These are phyloP conservation scores for Camponotus vicinus DNA, from an alignment of 1,140 invertebrate genomes.

Conservation along the genomic window DNA sequence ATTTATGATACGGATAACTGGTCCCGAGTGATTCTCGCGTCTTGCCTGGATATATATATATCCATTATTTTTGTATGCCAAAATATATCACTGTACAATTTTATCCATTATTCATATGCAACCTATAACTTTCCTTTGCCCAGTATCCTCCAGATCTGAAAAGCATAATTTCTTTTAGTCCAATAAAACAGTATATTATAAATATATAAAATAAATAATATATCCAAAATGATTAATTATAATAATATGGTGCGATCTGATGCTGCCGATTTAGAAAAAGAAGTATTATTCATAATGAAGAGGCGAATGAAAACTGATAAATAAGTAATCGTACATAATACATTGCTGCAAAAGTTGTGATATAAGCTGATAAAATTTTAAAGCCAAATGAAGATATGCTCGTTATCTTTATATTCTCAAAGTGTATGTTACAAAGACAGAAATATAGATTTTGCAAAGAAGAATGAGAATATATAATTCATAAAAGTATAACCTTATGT, in stretches of 20 bases:
- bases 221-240: neutral
- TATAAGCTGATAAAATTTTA: slow-evolving; percentile 18
- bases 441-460: slow-evolving; percentile 5
- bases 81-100: slow-evolving; percentile 17
- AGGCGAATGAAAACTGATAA: neutral
- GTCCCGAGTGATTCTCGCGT: slow-evolving; percentile 25
- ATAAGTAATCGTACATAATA: slow-evolving; percentile 1
- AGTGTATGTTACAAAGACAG: neutral
- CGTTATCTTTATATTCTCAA: neutral
- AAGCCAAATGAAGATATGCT: neutral
- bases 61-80: neutral
- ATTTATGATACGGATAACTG: slow-evolving; percentile 43
- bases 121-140: slow-evolving; percentile 75
- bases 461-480: neutral
- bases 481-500: slow-evolving; percentile 1
- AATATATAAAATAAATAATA: slow-evolving; percentile 2
- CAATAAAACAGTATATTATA: neutral
- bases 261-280: slow-evolving; percentile 17
- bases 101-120: slow-evolving; percentile 69
- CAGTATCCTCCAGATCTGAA: slow-evolving; percentile 73
- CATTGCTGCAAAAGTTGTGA: neutral
- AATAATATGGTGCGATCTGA: neutral
- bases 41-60: slow-evolving; percentile 22
- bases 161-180: slow-evolving; percentile 30
- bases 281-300: slow-evolving; percentile 14